Evolutionary conservation across 2,113 vertebrate species (phyloP).

Genomic region (Felis chaus): DNA sequence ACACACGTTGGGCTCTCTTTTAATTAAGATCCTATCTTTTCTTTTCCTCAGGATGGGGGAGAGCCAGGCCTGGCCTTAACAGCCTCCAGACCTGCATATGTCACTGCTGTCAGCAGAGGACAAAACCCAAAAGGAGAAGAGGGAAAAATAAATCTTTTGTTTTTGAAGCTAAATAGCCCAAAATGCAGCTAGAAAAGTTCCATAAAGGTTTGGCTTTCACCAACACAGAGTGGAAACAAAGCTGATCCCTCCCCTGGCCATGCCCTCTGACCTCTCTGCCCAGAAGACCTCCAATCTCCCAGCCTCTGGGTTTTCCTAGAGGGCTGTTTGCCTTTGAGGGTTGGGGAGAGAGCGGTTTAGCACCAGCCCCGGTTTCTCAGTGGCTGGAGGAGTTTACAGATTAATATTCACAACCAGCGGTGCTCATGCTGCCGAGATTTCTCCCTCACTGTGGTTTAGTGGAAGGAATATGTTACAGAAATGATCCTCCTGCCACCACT

Average conservation of each 20-base stretch:
- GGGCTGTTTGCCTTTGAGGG: constrained; percentile 74
- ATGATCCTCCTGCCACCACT: constrained; percentile 76
- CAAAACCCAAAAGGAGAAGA: constrained; percentile 80
- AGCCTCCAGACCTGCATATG: constrained; percentile 74
- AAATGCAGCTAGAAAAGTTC: constrained; percentile 85
- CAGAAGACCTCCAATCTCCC: constrained; percentile 81
- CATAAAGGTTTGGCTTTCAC: constrained; percentile 87
- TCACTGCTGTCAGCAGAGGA: constrained; percentile 80
- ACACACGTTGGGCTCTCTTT: constrained; percentile 39
- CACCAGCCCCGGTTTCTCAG: constrained; percentile 84
- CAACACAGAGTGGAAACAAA: constrained; percentile 85
- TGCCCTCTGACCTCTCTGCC: constrained; percentile 87
- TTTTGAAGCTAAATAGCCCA: constrained; percentile 86
- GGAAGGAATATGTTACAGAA: constrained; percentile 87
- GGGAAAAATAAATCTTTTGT: constrained; percentile 85
- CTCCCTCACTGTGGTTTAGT: constrained; percentile 87
- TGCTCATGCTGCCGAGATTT: constrained; percentile 83
- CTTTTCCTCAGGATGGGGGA: constrained; percentile 49
- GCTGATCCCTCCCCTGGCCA: constrained; percentile 82
- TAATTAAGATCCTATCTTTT: constrained; percentile 79
- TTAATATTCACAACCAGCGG: constrained; percentile 89
- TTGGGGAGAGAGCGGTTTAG: constrained; percentile 73
- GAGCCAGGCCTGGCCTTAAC: constrained; percentile 34
- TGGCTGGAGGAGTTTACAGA: constrained; percentile 86
- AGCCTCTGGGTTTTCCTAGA: constrained; percentile 77